A percentile compares a stretch with the other conserved stretches of the same genome.
These are phyloP conservation scores for Drosophila ohnishii DNA, from an alignment of 1,140 invertebrate genomes.

Conservation along the genomic window DNA sequence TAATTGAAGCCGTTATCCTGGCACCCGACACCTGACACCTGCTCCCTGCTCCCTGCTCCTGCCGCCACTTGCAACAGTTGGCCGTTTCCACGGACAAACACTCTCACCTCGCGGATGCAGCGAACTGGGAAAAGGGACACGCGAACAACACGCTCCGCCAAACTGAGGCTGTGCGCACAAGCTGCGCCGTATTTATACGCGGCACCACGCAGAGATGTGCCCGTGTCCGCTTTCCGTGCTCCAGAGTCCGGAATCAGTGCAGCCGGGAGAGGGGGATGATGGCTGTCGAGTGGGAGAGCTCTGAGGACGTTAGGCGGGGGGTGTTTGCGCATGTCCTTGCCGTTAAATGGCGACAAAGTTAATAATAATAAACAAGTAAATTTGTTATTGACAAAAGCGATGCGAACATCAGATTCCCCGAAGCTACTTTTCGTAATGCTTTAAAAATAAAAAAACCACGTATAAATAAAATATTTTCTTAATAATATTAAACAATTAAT, in stretches of 20 bases:
- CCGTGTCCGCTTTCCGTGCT: conserved; percentile 10
- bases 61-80: conserved; percentile 40
- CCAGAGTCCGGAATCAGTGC: conserved; percentile 7
- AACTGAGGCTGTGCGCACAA: conserved; percentile 68
- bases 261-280: conserved; percentile 13
- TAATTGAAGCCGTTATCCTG: conserved; percentile 24
- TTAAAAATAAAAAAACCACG: background rate
- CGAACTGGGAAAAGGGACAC: conserved; percentile 48
- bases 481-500: background rate
- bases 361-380: conserved; percentile 54
- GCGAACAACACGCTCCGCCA: conserved; percentile 65
- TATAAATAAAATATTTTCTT: background rate
- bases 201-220: conserved; percentile 21
- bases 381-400: conserved; percentile 1
- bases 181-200: conserved; percentile 67
- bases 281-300: conserved; percentile 9
- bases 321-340: conserved; percentile 77
- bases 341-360: conserved; percentile 31
- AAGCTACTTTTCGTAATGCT: no score
- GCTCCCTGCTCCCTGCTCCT: conserved; percentile 2
- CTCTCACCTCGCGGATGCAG: conserved; percentile 26
- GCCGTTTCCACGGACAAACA: conserved; percentile 5
- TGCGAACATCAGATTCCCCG: conserved; percentile 5
- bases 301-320: conserved; percentile 12
- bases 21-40: background rate